Evolutionary conservation across 2,113 vertebrate species (phyloP), one percentile per base, ranked within the genome.

Genomic region (Hippocampus guttulatus): DNA sequence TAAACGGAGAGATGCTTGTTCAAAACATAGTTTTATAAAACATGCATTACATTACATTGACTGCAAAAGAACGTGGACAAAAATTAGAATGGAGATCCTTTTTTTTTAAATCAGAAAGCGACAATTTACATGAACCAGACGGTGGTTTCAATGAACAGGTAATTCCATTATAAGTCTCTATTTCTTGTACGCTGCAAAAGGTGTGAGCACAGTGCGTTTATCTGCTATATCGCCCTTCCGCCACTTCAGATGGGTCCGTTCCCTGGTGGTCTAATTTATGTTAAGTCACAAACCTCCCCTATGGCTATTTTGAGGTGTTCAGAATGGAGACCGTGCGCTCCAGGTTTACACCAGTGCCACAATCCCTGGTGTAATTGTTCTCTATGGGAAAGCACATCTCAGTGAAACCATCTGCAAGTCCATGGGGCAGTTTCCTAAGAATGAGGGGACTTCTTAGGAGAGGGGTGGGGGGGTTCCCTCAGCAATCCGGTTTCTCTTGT

Each of bases 191-290:
- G 21, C 20, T 11, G 77, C 70, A 78, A 71, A 74, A 81, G 84
- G 85, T 84, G 81, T 89, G 79, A 57, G 71, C 71, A 33, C 70
- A 52, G 71, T 21, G 67, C 80, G 75, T 91, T 92, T 85, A 89
- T 89, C 84, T 85, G 83, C 73, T 89, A 85, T 88, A 83, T 87
- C 90, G 86, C 90, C 88, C 87, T 88, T 89, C 87, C 88, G 82
- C 87, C 86, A 87, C 87, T 87, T 90, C 86, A 91, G 84, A 91
- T 89, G 81, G 88, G 83, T 81, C 81, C 77, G 80, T 90, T 93
- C 92, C 92, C 92, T 90, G 91, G 92, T 93, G 92, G 92, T 90
- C 91, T 93, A 93, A 93, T 93, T 93, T 93, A 93, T 93, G 92
- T 92, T 93, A 93, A 92, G 92, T 93, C 91, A 93, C 90, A 89